phyloP scores from a whole-genome alignment of 2,113 vertebrate genomes.

The Strigops habroptila region DNA sequence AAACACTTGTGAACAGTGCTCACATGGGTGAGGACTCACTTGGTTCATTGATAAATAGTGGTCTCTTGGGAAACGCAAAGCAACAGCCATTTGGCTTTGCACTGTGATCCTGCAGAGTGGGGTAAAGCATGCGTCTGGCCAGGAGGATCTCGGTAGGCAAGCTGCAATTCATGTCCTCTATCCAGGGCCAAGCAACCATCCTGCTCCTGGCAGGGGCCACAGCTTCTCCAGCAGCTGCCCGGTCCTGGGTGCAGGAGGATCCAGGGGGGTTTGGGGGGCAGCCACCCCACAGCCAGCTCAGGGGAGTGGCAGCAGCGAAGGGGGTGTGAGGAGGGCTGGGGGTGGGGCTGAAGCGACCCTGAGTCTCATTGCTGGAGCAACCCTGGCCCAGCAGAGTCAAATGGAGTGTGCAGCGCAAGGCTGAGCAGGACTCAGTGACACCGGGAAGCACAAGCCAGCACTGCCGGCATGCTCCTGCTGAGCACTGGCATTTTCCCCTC shows the following conservation, averaged over 20 bases:
- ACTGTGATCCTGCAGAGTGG: not conserved
- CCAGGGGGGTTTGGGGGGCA: not conserved
- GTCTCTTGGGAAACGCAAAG: not conserved
- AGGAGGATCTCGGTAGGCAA: not conserved
- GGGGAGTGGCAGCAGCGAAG: not conserved
- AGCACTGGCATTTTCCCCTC: not conserved
- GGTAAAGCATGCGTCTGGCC: not conserved
- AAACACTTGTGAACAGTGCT: fast-evolving
- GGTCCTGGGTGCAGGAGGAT: not conserved
- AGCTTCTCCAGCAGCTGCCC: not conserved
- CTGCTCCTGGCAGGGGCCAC: not conserved
- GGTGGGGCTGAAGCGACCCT: not conserved
- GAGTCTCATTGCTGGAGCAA: not conserved
- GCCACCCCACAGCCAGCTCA: not conserved
- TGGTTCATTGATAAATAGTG: not conserved
- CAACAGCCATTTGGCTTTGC: not conserved
- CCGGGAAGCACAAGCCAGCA: not conserved
- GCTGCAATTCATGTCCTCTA: not conserved
- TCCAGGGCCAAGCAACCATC: not conserved
- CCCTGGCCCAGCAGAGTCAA: not conserved
- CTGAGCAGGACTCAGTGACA: not conserved
- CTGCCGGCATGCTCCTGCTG: not conserved
- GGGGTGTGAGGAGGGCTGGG: not conserved
- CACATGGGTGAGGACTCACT: not conserved
- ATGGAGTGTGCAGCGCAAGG: not conserved